Base-by-base conservation (phyloP, 2,797 vertebrate species). In the Sebastes kiyomatsui region DNA sequence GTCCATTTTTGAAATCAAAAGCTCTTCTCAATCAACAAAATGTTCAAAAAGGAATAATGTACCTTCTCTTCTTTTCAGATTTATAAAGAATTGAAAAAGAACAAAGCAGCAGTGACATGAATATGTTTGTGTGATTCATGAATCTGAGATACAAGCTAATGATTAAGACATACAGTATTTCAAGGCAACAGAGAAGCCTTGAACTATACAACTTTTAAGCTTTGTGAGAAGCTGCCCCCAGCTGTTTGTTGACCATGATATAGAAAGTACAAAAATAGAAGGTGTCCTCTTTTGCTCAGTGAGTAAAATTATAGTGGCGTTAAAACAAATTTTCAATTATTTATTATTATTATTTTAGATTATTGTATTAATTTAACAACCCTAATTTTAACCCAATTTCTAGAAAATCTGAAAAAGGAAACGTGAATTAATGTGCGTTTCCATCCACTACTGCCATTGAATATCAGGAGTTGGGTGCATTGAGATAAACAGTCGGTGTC, bases 81-180 rank as follows among this genome's bases (percentile, higher is more conserved):
- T 2, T 30, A 22, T 28, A 25, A 60, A 54, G 20, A 64, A 56
- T 68, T 18, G 16, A 22, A 6, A 22, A 32, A 56, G 14, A 71
- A 58, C 27, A 58, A 58, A 66, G 10, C 16, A 46, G n/a, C 30
- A 18, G 59, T 70, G 55, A 75, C 10, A 22, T 23, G 20, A 6
- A 3, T 18, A 55, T 18, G 7, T 52, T 2, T 55, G 33, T 62
- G 33, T 25, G 30, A 67, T 67, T 66, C 14, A 70, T 64, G 7
- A 71, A 27, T 79, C 25, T 46, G 30, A 61, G 61, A 61, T 11
- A 6, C 25, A 18, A 61, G 9, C 65, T 58, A 67, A 62, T 27
- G 30, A 61, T 58, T 1, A 23, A 72, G 30, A 58, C 23, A 23
- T 20, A 5, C 49, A 52, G 4, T 52, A 33, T 11, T 80, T 67